Conservation (phyloP, 2,113 vertebrate species). For the Benitochromis conjunctus region DNA sequence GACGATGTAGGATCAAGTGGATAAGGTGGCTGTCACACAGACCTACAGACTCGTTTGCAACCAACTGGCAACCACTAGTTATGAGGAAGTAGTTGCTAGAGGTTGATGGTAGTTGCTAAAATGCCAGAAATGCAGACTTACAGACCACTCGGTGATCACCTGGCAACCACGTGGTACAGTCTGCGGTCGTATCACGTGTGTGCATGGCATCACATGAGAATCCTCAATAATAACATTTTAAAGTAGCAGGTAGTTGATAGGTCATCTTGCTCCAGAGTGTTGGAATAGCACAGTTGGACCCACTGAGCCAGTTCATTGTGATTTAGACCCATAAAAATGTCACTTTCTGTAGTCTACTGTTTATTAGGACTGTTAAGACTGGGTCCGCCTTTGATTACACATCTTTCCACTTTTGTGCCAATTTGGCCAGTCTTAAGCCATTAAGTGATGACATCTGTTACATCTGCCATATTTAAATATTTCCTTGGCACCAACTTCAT, state of each 20-base stretch:
- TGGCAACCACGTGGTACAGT: not conserved
- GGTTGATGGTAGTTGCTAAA: no score
- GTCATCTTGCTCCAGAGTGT: not conserved
- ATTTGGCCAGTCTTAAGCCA: not conserved
- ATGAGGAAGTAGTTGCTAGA: no score
- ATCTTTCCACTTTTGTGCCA: not conserved
- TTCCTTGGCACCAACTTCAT: not conserved
- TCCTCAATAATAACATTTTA: not conserved
- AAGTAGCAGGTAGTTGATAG: not conserved
- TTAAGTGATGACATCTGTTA: not conserved
- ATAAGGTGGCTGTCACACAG: not conserved
- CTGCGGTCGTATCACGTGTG: not conserved
- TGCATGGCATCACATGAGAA: not conserved
- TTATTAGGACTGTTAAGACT: not conserved
- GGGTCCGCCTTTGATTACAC: not conserved
- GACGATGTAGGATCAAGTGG: not conserved
- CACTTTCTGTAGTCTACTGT: not conserved
- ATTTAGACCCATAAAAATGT: not conserved
- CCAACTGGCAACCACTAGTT: no score
- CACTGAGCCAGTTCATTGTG: not conserved
- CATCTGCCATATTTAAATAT: not conserved
- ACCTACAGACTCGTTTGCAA: no score
- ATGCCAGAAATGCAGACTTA: not conserved
- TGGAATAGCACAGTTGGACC: not conserved
- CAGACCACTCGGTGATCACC: not conserved